Percentiles rank a stretch among this genome's conserved stretches.
phyloP scores from a whole-genome alignment of 2,797 vertebrate species.

The Sciurus vulgaris region DNA sequence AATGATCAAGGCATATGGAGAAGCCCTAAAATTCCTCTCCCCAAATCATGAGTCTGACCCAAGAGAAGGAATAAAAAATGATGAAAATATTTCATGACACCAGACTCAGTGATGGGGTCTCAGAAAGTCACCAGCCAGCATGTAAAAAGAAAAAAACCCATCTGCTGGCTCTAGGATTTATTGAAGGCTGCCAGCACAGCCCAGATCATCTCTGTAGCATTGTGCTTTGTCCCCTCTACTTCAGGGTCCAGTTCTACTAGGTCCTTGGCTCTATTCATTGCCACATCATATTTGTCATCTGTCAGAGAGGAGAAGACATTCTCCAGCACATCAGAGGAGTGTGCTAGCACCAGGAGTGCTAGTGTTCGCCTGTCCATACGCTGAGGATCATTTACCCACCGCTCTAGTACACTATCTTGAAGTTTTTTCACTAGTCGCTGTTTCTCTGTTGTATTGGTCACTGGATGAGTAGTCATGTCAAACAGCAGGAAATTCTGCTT shows the following conservation, averaged over 20 bases:
- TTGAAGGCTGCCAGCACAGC: slow-evolving; percentile 92
- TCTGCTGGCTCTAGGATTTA: slow-evolving; percentile 85
- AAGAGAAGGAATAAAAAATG: slow-evolving; percentile 57
- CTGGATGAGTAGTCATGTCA: slow-evolving; percentile 92
- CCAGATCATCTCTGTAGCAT: slow-evolving; percentile 91
- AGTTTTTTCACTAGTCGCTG: slow-evolving; percentile 90
- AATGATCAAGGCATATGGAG: slow-evolving; percentile 18
- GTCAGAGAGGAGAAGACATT: slow-evolving; percentile 88
- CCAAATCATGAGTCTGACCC: slow-evolving; percentile 63
- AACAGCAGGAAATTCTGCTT: slow-evolving; percentile 93
- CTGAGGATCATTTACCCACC: slow-evolving; percentile 90
- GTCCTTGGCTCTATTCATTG: slow-evolving; percentile 88
- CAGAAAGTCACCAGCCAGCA: slow-evolving; percentile 50
- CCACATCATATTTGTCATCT: slow-evolving; percentile 89
- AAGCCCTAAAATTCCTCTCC: slow-evolving; percentile 59
- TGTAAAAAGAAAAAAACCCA: background rate
- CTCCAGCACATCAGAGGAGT: slow-evolving; percentile 91
- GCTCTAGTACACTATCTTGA: slow-evolving; percentile 90
- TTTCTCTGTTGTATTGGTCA: slow-evolving; percentile 90
- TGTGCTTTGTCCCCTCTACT: slow-evolving; percentile 87
- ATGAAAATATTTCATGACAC: slow-evolving; percentile 65
- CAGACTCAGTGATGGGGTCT: slow-evolving; percentile 60
- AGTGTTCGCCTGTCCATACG: slow-evolving; percentile 90
- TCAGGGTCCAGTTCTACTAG: slow-evolving; percentile 91
- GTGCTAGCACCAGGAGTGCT: slow-evolving; percentile 90